These are phyloP conservation scores for Manis crassicaudata DNA, from an alignment of 2,797 vertebrate species.

Conservation along the genomic window DNA sequence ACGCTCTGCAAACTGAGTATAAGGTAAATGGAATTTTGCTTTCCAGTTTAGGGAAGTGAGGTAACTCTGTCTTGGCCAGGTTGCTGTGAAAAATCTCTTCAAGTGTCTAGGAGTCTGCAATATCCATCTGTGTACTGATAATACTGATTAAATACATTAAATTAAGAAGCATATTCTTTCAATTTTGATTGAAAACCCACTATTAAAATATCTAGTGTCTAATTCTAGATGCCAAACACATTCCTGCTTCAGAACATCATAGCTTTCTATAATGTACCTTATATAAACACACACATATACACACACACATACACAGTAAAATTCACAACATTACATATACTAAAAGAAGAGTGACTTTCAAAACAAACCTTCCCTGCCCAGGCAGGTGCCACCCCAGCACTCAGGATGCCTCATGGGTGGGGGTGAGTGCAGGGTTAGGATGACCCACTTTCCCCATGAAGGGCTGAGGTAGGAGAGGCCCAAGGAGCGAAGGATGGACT, in stretches of 20 bases:
- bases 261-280: neutral
- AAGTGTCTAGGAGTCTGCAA: neutral
- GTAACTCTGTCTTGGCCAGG: neutral
- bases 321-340: neutral
- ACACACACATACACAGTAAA: neutral
- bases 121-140: neutral
- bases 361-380: neutral
- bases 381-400: neutral
- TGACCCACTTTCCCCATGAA: neutral
- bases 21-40: neutral
- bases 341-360: conserved; percentile 24
- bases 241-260: neutral
- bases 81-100: neutral
- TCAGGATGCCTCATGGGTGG: rapidly evolving
- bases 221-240: neutral
- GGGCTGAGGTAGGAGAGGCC: neutral
- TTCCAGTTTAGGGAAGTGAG: conserved; percentile 16
- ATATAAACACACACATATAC: neutral
- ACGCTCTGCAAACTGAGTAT: neutral
- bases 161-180: neutral
- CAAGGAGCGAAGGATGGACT: neutral
- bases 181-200: conserved; percentile 27
- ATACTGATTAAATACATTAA: conserved; percentile 20
- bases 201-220: neutral
- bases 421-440: neutral